These are phyloP conservation scores for Palythoa caribaeorum DNA, from an alignment of 92 coral and sea anemone genomes.

Conservation along the genomic window DNA sequence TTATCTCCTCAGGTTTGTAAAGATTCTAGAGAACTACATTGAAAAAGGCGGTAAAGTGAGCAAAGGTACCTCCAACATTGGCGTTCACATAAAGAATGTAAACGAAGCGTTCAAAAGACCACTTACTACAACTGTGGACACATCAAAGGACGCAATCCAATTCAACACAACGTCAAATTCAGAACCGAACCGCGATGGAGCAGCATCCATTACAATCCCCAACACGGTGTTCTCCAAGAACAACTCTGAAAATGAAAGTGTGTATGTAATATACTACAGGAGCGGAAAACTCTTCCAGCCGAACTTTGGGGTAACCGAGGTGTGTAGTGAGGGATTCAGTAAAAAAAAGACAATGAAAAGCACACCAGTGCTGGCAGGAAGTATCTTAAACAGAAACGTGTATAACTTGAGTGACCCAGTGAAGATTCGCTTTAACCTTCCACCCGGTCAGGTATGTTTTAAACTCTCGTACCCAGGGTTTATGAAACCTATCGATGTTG, in stretches of 20 bases:
- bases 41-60: constrained; percentile 92
- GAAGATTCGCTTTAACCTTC: constrained; percentile 81
- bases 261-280: constrained; percentile 92
- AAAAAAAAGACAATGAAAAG: constrained; percentile 53
- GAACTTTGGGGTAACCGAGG: constrained; percentile 69
- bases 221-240: constrained; percentile 63
- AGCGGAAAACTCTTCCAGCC: constrained; percentile 90
- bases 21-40: constrained; percentile 85
- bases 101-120: constrained; percentile 33
- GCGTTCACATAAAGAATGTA: constrained; percentile 67
- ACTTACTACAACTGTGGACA: constrained; percentile 60
- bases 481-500: too few species aligned
- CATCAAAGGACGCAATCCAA: constrained; percentile 58
- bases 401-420: constrained; percentile 82
- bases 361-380: constrained; percentile 89
- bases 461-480: too few species aligned
- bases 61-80: constrained; percentile 83
- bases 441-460: constrained; percentile 75
- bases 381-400: constrained; percentile 75
- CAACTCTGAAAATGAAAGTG: constrained; percentile 73
- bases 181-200: constrained; percentile 47
- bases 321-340: constrained; percentile 83
- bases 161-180: constrained; percentile 71
- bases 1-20: constrained; percentile 74
- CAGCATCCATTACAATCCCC: constrained; percentile 77